Evolutionary conservation across 2,888 invertebrate species (phyloP).

Genomic region (Epinotia bilunana): DNA sequence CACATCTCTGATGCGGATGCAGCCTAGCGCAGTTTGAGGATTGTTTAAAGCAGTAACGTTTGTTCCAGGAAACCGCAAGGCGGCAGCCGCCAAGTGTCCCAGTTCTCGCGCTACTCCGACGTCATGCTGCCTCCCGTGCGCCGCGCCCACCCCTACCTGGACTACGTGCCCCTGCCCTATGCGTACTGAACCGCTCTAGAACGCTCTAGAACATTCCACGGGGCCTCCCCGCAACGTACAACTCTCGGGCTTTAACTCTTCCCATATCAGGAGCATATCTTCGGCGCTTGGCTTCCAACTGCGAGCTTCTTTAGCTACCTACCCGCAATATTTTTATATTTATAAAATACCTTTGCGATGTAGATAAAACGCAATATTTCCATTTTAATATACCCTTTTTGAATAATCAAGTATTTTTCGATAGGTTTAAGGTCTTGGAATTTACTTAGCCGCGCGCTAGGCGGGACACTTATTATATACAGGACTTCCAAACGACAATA

Average conservation of each 20-base stretch:
- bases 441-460: slow-evolving; percentile 48
- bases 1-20: too few species aligned
- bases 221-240: slow-evolving; percentile 65
- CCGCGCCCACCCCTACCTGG: slow-evolving; percentile 73
- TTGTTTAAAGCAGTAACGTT: not conserved
- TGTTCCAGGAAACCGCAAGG: slow-evolving; percentile 70
- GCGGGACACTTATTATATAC: slow-evolving; percentile 46
- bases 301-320: slow-evolving; percentile 65
- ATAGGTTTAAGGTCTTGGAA: slow-evolving; percentile 70
- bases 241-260: slow-evolving; percentile 66
- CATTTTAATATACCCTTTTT: slow-evolving; percentile 65
- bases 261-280: slow-evolving; percentile 82
- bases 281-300: slow-evolving; percentile 68
- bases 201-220: slow-evolving; percentile 58
- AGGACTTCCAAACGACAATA: slow-evolving; percentile 71
- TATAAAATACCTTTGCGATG: slow-evolving; percentile 67
- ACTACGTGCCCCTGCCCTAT: slow-evolving; percentile 72
- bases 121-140: slow-evolving; percentile 74
- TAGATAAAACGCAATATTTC: slow-evolving; percentile 66
- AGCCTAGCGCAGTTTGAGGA: not conserved
- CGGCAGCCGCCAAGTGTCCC: slow-evolving; percentile 76
- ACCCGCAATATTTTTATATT: slow-evolving; percentile 75
- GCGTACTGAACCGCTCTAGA: slow-evolving; percentile 66
- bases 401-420: slow-evolving; percentile 76
- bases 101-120: slow-evolving; percentile 81